Base-by-base conservation (phyloP, 2,888 invertebrate genomes). In the Chrysotoxum bicinctum region DNA sequence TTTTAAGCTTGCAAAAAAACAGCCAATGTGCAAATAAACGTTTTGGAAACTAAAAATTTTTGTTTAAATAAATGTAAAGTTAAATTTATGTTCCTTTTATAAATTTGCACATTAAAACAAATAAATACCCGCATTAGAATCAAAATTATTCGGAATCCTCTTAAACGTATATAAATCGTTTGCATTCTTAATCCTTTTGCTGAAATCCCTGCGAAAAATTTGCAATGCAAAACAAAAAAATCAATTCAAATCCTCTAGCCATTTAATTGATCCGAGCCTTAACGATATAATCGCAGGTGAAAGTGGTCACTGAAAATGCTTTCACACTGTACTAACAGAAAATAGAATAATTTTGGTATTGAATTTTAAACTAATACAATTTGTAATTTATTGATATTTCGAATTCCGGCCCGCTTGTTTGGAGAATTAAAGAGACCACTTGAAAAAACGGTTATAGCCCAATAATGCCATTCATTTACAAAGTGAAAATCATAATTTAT, bases 401-500 rank as follows among this genome's bases (percentile, higher is more conserved):
- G 12, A 48, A 48, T 6, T 23, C 50, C 7, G 0, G 7, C 8
- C 26, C 7, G 8, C n/a, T 50, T 23, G 5, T 50, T 50, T 50
- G 14, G 6, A 23, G 6, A 50, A 12, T 14, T 7, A 14, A 2
- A 23, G 6, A 50, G 14, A 19, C 35, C 56, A 35, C 12, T 56
- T 56, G 2, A 35, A 56, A 54, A 54, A 54, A 54, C 30, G n/a
- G n/a, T 52, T 52, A 56, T 35, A 2, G 7, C 12, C 16, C 16
- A 19, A 56, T 21, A 35, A 35, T 35, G 32, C 6, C 32, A 56
- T 19, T 19, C 12, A 35, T 35, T 35, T 35, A 35, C 35, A 56
- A 58, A 37, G 14, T 14, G 3, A 4, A 58, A 37, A 21, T 12
- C 35, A 35, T 58, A 58, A 58, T 58, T 58, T 58, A 58, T 58